Conservation (phyloP, 2,888 invertebrate species). For the Lamellibrachia columna region DNA sequence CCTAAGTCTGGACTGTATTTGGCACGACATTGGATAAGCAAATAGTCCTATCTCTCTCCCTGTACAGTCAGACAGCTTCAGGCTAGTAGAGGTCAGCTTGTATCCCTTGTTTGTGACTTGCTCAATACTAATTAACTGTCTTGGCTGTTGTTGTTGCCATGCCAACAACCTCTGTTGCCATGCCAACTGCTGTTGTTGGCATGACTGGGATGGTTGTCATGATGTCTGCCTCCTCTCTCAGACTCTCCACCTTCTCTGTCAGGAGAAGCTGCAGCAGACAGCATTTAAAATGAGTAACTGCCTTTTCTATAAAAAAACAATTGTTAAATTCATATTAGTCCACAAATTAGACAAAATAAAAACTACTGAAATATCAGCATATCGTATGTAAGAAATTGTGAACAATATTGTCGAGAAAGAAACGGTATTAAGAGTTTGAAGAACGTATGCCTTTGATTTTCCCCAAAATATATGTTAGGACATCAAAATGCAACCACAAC, state of each 20-base stretch:
- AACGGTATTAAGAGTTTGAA: too few relatives aligned
- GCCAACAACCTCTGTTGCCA: conserved; percentile 22
- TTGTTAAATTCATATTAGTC: background rate
- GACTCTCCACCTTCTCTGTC: conserved; percentile 84
- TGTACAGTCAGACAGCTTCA: background rate
- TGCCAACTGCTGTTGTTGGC: background rate
- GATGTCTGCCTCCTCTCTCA: conserved; percentile 79
- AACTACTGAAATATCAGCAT: background rate
- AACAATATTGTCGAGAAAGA: too few relatives aligned
- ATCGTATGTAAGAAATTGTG: too few relatives aligned
- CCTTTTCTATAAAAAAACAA: background rate
- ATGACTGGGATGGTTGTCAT: conserved; percentile 27
- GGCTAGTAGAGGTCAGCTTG: background rate
- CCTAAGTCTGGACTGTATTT: background rate
- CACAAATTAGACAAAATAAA: background rate
- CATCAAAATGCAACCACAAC: too few relatives aligned
- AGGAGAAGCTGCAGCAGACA: conserved; percentile 75
- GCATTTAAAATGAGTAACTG: background rate
- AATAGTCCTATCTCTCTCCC: background rate
- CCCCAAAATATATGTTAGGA: too few relatives aligned
- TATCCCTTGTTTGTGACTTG: background rate
- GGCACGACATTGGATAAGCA: background rate
- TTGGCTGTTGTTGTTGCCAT: conserved; percentile 18
- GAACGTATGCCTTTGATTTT: too few relatives aligned
- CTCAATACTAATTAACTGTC: background rate